Conservation (phyloP, 2,113 vertebrate species). For the Mesembrinibis cayennensis region DNA sequence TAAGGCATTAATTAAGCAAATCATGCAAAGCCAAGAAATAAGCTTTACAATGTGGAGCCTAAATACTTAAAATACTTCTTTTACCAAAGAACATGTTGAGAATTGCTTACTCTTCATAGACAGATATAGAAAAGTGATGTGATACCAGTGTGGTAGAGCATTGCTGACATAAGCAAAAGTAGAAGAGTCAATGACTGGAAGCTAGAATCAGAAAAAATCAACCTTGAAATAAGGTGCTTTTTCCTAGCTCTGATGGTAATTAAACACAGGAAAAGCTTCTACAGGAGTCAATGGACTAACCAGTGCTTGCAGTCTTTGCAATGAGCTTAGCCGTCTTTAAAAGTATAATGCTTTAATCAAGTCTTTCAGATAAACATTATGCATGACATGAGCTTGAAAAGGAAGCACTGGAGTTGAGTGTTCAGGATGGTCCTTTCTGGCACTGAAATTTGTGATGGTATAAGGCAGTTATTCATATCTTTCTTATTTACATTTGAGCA, state of each 20-base stretch:
- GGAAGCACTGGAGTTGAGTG: rapidly evolving
- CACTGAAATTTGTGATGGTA: not conserved
- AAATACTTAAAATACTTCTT: not conserved
- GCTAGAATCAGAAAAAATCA: not conserved
- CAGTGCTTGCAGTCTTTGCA: not conserved
- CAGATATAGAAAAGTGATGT: not conserved
- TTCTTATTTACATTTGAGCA: not conserved
- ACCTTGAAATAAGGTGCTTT: not conserved
- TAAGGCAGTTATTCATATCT: not conserved
- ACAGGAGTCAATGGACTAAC: not conserved
- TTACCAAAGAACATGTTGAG: not conserved
- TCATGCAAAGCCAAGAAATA: not conserved
- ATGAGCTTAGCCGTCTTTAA: not conserved
- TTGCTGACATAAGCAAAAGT: not conserved
- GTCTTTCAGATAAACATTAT: not conserved
- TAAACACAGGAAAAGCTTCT: not conserved
- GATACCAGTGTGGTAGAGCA: not conserved
- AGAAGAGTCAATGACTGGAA: not conserved
- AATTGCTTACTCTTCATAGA: not conserved
- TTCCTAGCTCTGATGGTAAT: not conserved
- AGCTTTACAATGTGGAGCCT: not conserved
- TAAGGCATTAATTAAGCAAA: not conserved
- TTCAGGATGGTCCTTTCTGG: not conserved
- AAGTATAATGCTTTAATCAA: not conserved
- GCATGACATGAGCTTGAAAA: not conserved